Evolutionary conservation across 2,797 vertebrate species (phyloP).

Genomic region (Percopsis omiscomaycus): DNA sequence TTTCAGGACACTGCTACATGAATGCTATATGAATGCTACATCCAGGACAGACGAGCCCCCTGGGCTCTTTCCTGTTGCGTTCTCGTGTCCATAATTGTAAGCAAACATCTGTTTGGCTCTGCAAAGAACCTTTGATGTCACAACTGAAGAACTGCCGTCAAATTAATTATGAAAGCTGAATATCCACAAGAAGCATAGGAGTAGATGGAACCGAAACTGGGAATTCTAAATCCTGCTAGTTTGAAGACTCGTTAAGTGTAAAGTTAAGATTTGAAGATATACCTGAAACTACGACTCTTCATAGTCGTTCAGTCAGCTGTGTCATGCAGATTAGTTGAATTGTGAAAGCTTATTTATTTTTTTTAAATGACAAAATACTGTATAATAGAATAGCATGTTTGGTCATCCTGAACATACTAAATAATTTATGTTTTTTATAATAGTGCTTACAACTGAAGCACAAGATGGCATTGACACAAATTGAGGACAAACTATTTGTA

Average conservation of each 20-base stretch:
- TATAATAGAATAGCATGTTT: too few relatives aligned
- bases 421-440: not conserved
- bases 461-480: conserved; percentile 2
- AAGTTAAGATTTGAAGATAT: conserved; percentile 37
- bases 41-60: conserved; percentile 57
- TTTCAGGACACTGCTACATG: conserved; percentile 66
- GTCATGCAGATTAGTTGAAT: not conserved
- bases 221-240: conserved; percentile 29
- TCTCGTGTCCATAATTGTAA: conserved; percentile 49
- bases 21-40: conserved; percentile 43
- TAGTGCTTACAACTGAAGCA: not conserved
- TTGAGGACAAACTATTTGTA: not conserved
- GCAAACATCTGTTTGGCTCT: conserved; percentile 69
- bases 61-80: conserved; percentile 40
- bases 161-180: conserved; percentile 44
- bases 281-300: too few relatives aligned
- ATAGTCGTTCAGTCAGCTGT: too few relatives aligned
- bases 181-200: conserved; percentile 25
- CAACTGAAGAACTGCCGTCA: conserved; percentile 37
- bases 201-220: conserved; percentile 5
- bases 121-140: conserved; percentile 64
- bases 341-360: too few relatives aligned
- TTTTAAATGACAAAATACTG: too few relatives aligned
- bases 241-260: conserved; percentile 28
- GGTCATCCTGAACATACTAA: too few relatives aligned